Evolutionary conservation across 2,888 invertebrate genomes (phyloP).

Genomic region (Andrena praecox): DNA sequence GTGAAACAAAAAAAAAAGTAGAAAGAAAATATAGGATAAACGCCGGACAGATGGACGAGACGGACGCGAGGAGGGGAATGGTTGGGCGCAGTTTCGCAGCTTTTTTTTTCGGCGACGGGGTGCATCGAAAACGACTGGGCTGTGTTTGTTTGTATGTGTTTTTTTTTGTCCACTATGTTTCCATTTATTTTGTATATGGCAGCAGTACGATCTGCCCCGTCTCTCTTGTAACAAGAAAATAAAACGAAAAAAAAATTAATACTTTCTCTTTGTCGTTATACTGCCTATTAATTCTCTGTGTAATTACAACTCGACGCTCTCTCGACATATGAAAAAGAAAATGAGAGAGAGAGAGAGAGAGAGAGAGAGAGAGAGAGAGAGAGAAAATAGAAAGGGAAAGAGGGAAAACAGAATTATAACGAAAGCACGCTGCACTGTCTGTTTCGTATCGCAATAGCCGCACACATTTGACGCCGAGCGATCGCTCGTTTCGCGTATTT

Average conservation of each 20-base stretch:
- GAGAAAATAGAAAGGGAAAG: background rate
- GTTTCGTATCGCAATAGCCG: conserved; percentile 4
- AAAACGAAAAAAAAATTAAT: conserved; percentile 67
- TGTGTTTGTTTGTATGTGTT: background rate
- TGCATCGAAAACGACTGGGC: background rate
- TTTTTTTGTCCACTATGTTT: conserved; percentile 48
- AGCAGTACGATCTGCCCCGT: conserved; percentile 63
- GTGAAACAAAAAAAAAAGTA: background rate
- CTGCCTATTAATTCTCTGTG: conserved; percentile 67
- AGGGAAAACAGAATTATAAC: conserved; percentile 28
- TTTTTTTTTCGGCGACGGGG: conserved; percentile 22
- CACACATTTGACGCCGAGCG: conserved; percentile 22
- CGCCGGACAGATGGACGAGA: conserved; percentile 23
- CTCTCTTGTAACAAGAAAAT: conserved; percentile 63
- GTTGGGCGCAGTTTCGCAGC: background rate
- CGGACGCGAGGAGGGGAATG: background rate
- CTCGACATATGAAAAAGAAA: conserved; percentile 44
- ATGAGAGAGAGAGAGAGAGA: background rate
- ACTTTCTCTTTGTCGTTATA: conserved; percentile 68
- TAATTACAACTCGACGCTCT: conserved; percentile 45
- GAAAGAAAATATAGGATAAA: background rate
- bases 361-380: background rate
- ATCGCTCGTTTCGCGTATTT: conserved; percentile 18
- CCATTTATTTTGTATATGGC: conserved; percentile 66
- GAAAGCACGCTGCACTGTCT: conserved; percentile 11